Evolutionary conservation across 2,113 vertebrate species (phyloP), one percentile per base, ranked within the genome.

Genomic region (Sapajus apella): DNA sequence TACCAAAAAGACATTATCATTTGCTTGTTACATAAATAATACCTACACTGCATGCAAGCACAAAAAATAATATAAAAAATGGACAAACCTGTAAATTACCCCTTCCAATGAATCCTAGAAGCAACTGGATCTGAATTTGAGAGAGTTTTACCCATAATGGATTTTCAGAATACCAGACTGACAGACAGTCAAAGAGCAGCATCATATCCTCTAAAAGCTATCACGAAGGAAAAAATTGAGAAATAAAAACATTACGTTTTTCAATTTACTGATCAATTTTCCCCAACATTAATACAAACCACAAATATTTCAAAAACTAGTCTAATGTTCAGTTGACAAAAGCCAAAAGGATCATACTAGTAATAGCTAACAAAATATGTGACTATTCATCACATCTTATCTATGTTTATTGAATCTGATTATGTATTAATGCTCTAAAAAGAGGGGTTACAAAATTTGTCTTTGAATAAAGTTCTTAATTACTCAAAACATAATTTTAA

Each of bases 51-150:
- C n/a, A 73, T 61, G 1, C 30, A 90, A 94, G 43, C 52, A 96
- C 3, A 94, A 37, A 92, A 95, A 64, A 86, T 64, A 87, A 90
- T 2, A 92, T 35, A 55, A 96, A 92, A 47, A 68, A 37, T 5
- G 7, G 94, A 98, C 99, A 95, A 97, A 99, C 99, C 99, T 99
- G 99, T n/a, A 99, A 98, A 94, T 99, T 99, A 76, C 99, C 99
- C 96, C 99, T 99, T 35, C 98, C 99, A 98, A 99, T 99, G 98
- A 99, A 99, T 37, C 99, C 99, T 58, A 99, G 99, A 92, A 99
- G 99, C 95, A 99, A 97, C 64, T 99, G 98, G 56, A 99, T 98
- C 88, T 99, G 99, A 14, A 99, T 98, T 94, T 99, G 99, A n/a
- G 99, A 99, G 68, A 99, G 99, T 95, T 99, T 99, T 88, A 98